Percentiles rank a stretch among this genome's conserved stretches.
Conservation (phyloP, 1,140 invertebrate species). For the Drosophila lacteicornis region DNA sequence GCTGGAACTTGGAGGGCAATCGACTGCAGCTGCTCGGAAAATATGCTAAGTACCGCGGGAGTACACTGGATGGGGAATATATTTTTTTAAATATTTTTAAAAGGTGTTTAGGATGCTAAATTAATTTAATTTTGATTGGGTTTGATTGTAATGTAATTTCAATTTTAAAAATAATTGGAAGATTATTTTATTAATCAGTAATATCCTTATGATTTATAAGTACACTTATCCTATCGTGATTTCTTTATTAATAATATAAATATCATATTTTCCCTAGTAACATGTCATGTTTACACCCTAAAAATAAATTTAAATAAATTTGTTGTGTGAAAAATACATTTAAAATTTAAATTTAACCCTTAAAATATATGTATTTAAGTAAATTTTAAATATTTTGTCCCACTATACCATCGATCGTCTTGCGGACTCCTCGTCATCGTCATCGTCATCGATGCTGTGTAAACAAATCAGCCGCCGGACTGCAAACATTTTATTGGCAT, state of each 20-base stretch:
- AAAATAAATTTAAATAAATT: background rate
- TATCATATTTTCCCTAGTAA: background rate
- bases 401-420: slow-evolving; percentile 44
- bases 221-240: background rate
- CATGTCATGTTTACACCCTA: background rate
- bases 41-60: slow-evolving; percentile 66
- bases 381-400: background rate
- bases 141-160: too few relatives aligned
- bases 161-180: too few relatives aligned
- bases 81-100: background rate
- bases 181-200: background rate
- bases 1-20: slow-evolving; percentile 41
- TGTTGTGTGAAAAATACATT: background rate
- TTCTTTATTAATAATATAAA: background rate
- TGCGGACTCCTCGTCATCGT: slow-evolving; percentile 11
- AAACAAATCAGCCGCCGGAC: slow-evolving; percentile 70
- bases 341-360: background rate
- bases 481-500: slow-evolving; percentile 78
- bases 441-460: slow-evolving; percentile 55
- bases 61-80: slow-evolving; percentile 23
- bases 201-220: background rate
- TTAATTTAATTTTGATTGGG: background rate
- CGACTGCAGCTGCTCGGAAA: slow-evolving; percentile 59
- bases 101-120: too few relatives aligned
- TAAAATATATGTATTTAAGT: background rate